A percentile compares a stretch with the other conserved stretches of the same genome.
These are phyloP conservation scores for Drosophila ogumai DNA, from an alignment of 1,140 invertebrate genomes.

Conservation along the genomic window DNA sequence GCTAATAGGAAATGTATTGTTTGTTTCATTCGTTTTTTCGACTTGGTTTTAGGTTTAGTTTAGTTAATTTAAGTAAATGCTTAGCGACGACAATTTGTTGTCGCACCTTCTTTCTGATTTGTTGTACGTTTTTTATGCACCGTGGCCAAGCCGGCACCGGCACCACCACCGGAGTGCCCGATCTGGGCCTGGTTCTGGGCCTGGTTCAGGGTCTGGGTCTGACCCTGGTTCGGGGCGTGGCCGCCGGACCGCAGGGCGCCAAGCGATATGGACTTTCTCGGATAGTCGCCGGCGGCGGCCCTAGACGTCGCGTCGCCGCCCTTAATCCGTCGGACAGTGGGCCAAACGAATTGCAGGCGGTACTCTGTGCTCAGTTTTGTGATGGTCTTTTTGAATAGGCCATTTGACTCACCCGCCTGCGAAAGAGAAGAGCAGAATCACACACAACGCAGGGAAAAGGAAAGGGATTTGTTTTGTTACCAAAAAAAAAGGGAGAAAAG, in stretches of 20 bases:
- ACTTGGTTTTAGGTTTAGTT: constrained; percentile 29
- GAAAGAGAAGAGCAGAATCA: constrained; percentile 83
- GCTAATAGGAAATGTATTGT: constrained; percentile 68
- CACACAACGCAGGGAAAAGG: constrained; percentile 70
- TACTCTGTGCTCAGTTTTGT: constrained; percentile 93
- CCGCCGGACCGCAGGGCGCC: constrained; percentile 92
- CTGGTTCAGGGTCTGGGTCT: constrained; percentile 57
- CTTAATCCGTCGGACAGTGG: constrained; percentile 88
- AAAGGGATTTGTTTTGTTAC: constrained; percentile 21
- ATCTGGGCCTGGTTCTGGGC: constrained; percentile 65
- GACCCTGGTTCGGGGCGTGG: constrained; percentile 82
- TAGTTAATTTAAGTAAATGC: constrained; percentile 54
- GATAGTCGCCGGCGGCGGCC: constrained; percentile 86
- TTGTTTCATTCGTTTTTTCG: constrained; percentile 32
- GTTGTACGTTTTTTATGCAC: constrained; percentile 85
- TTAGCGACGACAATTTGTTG: constrained; percentile 85
- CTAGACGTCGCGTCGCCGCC: constrained; percentile 83
- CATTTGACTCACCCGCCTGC: constrained; percentile 85
- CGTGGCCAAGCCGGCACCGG: constrained; percentile 85
- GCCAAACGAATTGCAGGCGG: constrained; percentile 94
- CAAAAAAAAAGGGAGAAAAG: constrained; percentile 39
- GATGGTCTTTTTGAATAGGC: constrained; percentile 89
- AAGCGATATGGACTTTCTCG: constrained; percentile 94
- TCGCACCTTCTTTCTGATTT: constrained; percentile 85
- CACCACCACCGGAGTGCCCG: constrained; percentile 72